phyloP scores from a whole-genome alignment of 2,113 vertebrate genomes.

The Rana temporaria region DNA sequence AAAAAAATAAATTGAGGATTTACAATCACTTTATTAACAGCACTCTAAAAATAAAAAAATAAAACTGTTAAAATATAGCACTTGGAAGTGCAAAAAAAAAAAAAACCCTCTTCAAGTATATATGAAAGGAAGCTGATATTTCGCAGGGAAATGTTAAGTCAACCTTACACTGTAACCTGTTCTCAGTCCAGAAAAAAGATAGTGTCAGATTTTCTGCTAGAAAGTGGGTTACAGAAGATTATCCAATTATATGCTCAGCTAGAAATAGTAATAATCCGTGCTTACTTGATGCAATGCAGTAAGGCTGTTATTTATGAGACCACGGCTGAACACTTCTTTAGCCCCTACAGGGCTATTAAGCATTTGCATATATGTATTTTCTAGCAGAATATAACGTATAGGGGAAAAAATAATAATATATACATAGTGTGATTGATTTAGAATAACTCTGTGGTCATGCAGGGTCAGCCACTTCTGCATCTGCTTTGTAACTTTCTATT shows the following conservation, averaged over 20 bases:
- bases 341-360: slow-evolving; percentile 21
- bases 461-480: slow-evolving; percentile 61
- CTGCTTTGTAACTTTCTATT: slow-evolving; percentile 60
- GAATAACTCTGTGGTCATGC: slow-evolving; percentile 56
- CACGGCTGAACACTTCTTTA: neutral
- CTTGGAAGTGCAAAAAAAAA: too few relatives aligned
- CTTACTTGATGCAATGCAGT: neutral
- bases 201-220: neutral
- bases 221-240: slow-evolving; percentile 16
- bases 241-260: slow-evolving; percentile 37
- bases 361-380: slow-evolving; percentile 58
- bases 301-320: slow-evolving; percentile 23
- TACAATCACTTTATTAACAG: too few relatives aligned
- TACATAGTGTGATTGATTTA: slow-evolving; percentile 61
- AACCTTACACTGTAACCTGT: neutral
- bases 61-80: too few relatives aligned
- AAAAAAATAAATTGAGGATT: too few relatives aligned
- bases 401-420: slow-evolving; percentile 55
- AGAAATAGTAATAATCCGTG: slow-evolving; percentile 36
- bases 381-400: slow-evolving; percentile 59
- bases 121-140: neutral
- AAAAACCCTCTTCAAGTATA: too few relatives aligned
- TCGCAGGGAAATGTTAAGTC: neutral
- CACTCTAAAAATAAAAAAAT: too few relatives aligned
- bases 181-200: neutral